Base-by-base conservation (phyloP, 2,888 invertebrate genomes). In the Tetanocera ferruginea region DNA sequence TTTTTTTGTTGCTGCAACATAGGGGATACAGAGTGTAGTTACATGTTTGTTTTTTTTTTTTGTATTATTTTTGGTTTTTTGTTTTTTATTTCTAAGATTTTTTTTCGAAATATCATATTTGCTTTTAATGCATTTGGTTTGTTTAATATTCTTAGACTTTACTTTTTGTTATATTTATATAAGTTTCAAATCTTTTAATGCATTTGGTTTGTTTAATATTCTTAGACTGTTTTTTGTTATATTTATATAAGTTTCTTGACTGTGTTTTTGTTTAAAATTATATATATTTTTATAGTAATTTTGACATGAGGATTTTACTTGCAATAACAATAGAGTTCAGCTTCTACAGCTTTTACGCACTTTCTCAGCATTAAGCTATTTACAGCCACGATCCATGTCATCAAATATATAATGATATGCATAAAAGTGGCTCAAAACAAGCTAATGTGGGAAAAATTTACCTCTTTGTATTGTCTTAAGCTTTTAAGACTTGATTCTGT, bases 21-120 rank as follows among this genome's bases (percentile, higher is more conserved):
- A 87, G 87, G 87, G 87, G 87, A 87, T 88, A 87, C 88, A 86
- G 85, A 88, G 87, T 88, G 87, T 87, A 87, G 88, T 87, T 87
- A 88, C 88, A 84, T 85, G 82, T 64, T 75, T 62, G 52, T 78
- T 66, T 51, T 51, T 67, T 3, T 4, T 55, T 66, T 51, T 51
- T 34, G 9, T 69, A 52, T 37, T 55, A 17, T 62, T 69, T 49
- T 79, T 73, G 25, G 1, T 57, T 71, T 70, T 60, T 62, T 67
- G 70, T 19, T 71, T 34, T 74, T 69, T 70, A 37, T 74, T 64
- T 62, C 3, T 51, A 73, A 52, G 52, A 66, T 25, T 34, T 31
- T 23, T n/a, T 51, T 14, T 55, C 71, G 70, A n/a, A n/a, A n/a
- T n/a, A n/a, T n/a, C n/a, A 19, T 72, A 55, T 57, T 72, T 69